Base-by-base conservation (phyloP, 1,140 invertebrate genomes). In the Apis dorsata region DNA sequence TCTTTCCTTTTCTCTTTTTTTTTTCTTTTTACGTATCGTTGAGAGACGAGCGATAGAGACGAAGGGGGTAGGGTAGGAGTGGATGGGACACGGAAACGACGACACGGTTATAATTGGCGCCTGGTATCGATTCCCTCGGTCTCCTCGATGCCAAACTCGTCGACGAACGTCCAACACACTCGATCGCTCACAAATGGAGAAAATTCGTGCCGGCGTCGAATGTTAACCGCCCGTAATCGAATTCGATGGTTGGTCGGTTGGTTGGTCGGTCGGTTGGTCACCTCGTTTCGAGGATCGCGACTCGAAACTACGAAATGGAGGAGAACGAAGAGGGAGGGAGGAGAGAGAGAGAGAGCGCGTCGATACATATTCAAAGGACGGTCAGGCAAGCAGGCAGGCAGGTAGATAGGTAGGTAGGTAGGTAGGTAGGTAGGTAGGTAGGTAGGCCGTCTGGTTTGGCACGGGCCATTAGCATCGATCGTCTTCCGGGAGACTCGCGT, bases 401-500 rank as follows among this genome's bases (percentile, higher is more conserved):
- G 34, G 34, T 2, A 34, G 34, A 2, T 2, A 34, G 34, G 34
- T 4, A 34, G 34, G 3, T 34, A 34, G 34, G 3, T 34, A 34
- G 34, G 3, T 34, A 34, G 34, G 21, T 19, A 13, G 53, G 34
- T 34, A 34, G 11, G 53, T 13, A 53, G 11, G 10, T 13, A 13
- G 72, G 59, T 17, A 10, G 63, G 53, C 53, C 55, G 73, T 60
- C 76, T 69, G 80, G 80, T 85, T 85, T 88, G 88, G 88, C 85
- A 83, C 88, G 87, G 88, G 86, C 86, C 90, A 92, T 92, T 93
- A 92, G 89, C 90, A 92, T 93, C 92, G 92, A 93, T 92, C 91
- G 91, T 82, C 88, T 92, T 91, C 89, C 91, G 89, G 86, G 86
- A 70, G 75, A 87, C 63, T 66, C 62, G 63, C 63, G 87, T 90